phyloP scores from a whole-genome alignment of 2,888 invertebrate species.

The Copidosoma aretas region DNA sequence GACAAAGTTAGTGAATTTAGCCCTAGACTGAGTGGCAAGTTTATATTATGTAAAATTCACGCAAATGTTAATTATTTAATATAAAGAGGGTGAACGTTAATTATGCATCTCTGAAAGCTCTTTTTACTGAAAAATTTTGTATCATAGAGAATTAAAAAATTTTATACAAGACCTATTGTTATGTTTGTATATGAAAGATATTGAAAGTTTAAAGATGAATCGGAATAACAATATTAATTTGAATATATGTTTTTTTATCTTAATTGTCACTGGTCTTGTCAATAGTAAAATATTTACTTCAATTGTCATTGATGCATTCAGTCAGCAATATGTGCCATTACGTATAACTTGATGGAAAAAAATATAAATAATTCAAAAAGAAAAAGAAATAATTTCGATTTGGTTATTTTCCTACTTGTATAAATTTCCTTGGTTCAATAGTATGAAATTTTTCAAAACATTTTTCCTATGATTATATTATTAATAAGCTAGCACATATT shows the following conservation, averaged over 20 bases:
- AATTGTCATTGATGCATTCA: not conserved
- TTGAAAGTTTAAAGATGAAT: slow-evolving; percentile 2
- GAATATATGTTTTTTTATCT: slow-evolving; percentile 12
- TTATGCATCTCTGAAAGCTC: not conserved
- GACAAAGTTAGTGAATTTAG: too few relatives aligned
- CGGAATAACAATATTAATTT: slow-evolving; percentile 5
- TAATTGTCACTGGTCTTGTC: not conserved
- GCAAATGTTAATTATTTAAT: too few relatives aligned
- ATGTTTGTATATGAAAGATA: too few relatives aligned
- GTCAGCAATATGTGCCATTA: too few relatives aligned
- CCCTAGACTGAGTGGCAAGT: too few relatives aligned
- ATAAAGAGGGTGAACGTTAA: too few relatives aligned
- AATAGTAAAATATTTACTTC: too few relatives aligned
- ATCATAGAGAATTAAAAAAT: slow-evolving; percentile 23
- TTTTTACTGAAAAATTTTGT: slow-evolving; percentile 26
- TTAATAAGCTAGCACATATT: slow-evolving; percentile 24
- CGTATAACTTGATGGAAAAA: not conserved
- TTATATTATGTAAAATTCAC: too few relatives aligned
- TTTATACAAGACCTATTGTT: not conserved
- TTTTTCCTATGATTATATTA: slow-evolving; percentile 25
- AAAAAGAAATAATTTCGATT: not conserved
- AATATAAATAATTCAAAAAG: not conserved
- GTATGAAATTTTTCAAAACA: not conserved
- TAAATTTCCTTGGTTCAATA: too few relatives aligned
- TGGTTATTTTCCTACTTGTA: too few relatives aligned